Base-by-base conservation (phyloP, 2,888 invertebrate genomes). In the Epiblema foenella region DNA sequence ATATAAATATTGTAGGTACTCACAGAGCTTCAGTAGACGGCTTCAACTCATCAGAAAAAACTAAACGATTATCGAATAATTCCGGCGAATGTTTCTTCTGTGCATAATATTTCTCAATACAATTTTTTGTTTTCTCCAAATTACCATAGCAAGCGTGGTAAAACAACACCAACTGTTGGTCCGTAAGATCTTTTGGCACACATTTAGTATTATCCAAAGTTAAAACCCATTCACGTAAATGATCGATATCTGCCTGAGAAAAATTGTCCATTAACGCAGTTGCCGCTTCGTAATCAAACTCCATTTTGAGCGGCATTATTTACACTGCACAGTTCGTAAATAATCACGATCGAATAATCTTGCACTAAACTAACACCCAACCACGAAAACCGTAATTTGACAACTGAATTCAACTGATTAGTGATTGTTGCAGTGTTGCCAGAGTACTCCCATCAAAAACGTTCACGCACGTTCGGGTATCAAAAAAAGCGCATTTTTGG, bases 121-220 rank as follows among this genome's bases (percentile, higher is more conserved):
- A 96, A n/a, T 83, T 87, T 81, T 95, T 95, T 0, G 95, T 94
- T 65, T 92, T 93, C 15, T 95, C 94, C 77, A 94, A 79, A 52
- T 95, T 90, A 69, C 94, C 95, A 73, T 95, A 94, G 83, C 96
- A 96, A 60, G 96, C 95, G 79, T 95, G 93, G 76, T 95, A 94
- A 81, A 96, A 96, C 56, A 95, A 84, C 39, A 95, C 93, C 68
- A 96, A 88, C 83, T 95, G 95, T 84, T 95, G 95, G 76, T 95
- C 94, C 42, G 94, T 78, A 74, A 93, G 78, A 83, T 94, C 93
- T 78, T 91, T 90, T 20, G 94, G 94, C 74, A 94, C 89, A 80
- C 84, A 90, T 88, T 93, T 93, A 46, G 89, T 83, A 84, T 86
- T 89, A 76, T 94, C 94, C 78, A 93, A 85, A 75, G 84, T 88